Evolutionary conservation across 2,888 invertebrate genomes (phyloP).

Genomic region (Liopterus haemorrhoidalis): DNA sequence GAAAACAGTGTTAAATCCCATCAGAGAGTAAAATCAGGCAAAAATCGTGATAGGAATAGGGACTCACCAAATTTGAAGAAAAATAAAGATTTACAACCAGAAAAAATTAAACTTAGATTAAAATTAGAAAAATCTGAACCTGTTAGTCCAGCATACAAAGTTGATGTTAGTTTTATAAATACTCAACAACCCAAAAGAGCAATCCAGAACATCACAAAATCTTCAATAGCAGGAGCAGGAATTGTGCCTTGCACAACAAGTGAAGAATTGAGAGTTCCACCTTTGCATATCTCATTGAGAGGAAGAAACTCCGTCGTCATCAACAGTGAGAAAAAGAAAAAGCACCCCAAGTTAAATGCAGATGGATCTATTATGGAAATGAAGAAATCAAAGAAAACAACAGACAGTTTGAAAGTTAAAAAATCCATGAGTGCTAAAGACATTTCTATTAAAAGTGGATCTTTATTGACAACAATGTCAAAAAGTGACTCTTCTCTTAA

Average conservation of each 20-base stretch:
- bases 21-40: conserved; percentile 39
- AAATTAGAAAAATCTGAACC: conserved; percentile 81
- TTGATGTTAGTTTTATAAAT: conserved; percentile 69
- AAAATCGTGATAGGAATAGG: conserved; percentile 36
- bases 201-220: conserved; percentile 35
- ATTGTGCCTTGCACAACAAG: conserved; percentile 26
- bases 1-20: conserved; percentile 50
- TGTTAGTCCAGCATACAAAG: conserved; percentile 71
- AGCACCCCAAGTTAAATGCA: conserved; percentile 22
- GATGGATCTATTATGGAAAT: conserved; percentile 17
- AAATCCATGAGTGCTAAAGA: conserved; percentile 33
- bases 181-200: conserved; percentile 48
- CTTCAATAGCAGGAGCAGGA: conserved; percentile 34
- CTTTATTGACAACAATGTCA: conserved; percentile 50
- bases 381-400: conserved; percentile 34
- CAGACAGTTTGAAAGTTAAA: conserved; percentile 46
- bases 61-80: conserved; percentile 42
- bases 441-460: conserved; percentile 49
- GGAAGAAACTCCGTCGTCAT: conserved; percentile 82
- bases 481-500: conserved; percentile 48
- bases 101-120: conserved; percentile 75
- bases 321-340: conserved; percentile 61
- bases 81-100: conserved; percentile 46
- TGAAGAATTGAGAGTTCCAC: conserved; percentile 79
- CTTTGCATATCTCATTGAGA: conserved; percentile 78